Percentiles rank a stretch among this genome's conserved stretches.
Conservation (phyloP, 2,797 vertebrate species). For the Spea hammondii region DNA sequence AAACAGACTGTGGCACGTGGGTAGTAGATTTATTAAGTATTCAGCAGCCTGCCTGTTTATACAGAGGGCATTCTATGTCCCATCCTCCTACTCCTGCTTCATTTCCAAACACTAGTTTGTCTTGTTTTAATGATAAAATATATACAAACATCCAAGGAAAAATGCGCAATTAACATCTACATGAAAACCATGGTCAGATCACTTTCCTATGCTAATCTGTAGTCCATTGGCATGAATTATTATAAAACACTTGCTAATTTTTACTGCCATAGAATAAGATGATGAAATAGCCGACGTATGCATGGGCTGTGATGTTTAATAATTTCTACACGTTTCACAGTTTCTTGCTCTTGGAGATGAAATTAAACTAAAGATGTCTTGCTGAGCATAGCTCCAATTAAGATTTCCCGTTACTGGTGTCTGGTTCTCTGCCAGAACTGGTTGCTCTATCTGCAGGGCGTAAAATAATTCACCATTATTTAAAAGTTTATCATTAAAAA, state of each 20-base stretch:
- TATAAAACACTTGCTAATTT: constrained; percentile 8
- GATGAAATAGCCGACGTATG: background rate
- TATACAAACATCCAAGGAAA: background rate
- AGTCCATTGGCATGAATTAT: background rate
- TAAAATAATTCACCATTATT: constrained; percentile 43
- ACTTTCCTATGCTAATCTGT: background rate
- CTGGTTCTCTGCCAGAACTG: constrained; percentile 22
- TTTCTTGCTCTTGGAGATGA: constrained; percentile 32
- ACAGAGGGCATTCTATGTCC: constrained; percentile 11
- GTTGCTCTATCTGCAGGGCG: constrained; percentile 34
- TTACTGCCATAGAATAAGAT: background rate
- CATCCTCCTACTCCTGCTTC: constrained; percentile 3
- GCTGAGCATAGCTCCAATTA: constrained; percentile 45
- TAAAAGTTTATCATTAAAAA: constrained; percentile 28
- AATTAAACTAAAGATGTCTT: constrained; percentile 31
- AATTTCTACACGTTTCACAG: constrained; percentile 18
- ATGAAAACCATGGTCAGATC: background rate
- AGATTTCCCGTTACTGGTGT: constrained; percentile 12
- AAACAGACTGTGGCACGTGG: constrained; percentile 17
- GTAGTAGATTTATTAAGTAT: constrained; percentile 35
- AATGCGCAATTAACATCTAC: constrained; percentile 7
- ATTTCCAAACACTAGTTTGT: constrained; percentile 11
- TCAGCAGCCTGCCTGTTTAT: constrained; percentile 20
- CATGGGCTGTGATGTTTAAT: constrained; percentile 2
- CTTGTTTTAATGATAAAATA: background rate